Percentiles rank a stretch among this genome's conserved stretches.
phyloP scores from a whole-genome alignment of 1,140 invertebrate species.

The Chelonus insularis region DNA sequence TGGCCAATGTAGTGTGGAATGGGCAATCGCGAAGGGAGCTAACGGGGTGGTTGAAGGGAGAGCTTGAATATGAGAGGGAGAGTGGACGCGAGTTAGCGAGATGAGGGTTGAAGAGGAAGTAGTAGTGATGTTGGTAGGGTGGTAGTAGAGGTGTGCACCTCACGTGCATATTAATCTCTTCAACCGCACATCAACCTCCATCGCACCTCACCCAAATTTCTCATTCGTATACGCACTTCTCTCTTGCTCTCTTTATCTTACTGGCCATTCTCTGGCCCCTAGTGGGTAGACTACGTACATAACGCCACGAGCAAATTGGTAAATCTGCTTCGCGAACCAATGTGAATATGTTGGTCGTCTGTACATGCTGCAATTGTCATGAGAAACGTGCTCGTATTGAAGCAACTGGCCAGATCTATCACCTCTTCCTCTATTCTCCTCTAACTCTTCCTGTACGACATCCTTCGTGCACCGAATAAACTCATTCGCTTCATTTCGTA shows the following conservation, averaged over 20 bases:
- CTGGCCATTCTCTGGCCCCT: slow-evolving; percentile 36
- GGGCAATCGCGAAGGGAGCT: slow-evolving; percentile 15
- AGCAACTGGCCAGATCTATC: not conserved
- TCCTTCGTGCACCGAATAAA: slow-evolving; percentile 10
- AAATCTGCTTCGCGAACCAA: slow-evolving; percentile 32
- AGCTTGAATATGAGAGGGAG: not conserved
- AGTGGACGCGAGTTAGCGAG: not conserved
- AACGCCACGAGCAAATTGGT: slow-evolving; percentile 52
- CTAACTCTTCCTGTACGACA: slow-evolving; percentile 3
- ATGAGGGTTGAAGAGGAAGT: slow-evolving; percentile 3
- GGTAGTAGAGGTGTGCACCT: slow-evolving; percentile 35
- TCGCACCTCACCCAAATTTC: slow-evolving; percentile 39
- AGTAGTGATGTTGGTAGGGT: no score
- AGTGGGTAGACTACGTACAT: slow-evolving; percentile 40
- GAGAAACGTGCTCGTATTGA: slow-evolving; percentile 22
- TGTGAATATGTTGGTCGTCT: not conserved
- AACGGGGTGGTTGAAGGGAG: not conserved
- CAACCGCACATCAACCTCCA: slow-evolving; percentile 54
- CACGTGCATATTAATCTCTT: slow-evolving; percentile 58
- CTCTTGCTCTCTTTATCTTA: slow-evolving; percentile 1
- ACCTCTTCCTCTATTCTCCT: not conserved
- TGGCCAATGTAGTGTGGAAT: slow-evolving; percentile 20
- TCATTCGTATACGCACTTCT: slow-evolving; percentile 50
- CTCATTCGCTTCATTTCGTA: not conserved
- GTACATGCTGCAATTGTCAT: slow-evolving; percentile 23